phyloP scores from a whole-genome alignment of 2,113 vertebrate genomes.

The Grammomys dolichurus region DNA sequence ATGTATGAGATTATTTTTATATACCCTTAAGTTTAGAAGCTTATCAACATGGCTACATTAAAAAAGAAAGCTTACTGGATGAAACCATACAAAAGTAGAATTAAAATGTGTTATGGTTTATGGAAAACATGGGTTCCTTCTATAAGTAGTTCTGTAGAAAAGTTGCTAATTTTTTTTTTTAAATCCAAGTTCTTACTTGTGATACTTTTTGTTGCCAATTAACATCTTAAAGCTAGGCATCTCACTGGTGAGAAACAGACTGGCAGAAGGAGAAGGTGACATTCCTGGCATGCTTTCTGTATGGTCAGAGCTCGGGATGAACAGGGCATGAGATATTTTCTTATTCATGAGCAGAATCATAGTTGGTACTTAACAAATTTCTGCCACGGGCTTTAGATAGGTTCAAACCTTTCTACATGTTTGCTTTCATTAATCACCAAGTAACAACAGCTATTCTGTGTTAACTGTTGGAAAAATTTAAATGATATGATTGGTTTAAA shows the following conservation, averaged over 20 bases:
- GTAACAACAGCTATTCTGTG: neutral
- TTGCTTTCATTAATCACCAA: neutral
- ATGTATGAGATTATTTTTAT: neutral
- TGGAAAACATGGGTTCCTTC: neutral
- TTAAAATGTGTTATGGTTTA: neutral
- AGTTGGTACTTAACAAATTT: neutral
- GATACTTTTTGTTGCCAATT: neutral
- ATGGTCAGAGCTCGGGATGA: neutral
- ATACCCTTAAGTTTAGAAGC: slow-evolving; percentile 15
- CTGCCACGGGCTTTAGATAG: neutral
- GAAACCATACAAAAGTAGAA: neutral
- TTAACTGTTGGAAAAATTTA: neutral
- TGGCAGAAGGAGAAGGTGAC: neutral
- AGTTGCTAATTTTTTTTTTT: neutral
- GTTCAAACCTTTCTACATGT: neutral
- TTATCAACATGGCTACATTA: neutral
- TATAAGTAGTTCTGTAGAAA: neutral
- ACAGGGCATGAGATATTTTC: neutral
- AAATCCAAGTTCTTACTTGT: neutral
- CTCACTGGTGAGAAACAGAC: neutral
- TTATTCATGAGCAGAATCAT: neutral
- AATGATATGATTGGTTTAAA: neutral
- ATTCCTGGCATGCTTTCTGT: neutral
- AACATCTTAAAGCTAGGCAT: slow-evolving; percentile 23
- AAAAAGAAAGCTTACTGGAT: neutral